Base-by-base conservation (phyloP, 2,113 vertebrate genomes). In the Vidua macroura region DNA sequence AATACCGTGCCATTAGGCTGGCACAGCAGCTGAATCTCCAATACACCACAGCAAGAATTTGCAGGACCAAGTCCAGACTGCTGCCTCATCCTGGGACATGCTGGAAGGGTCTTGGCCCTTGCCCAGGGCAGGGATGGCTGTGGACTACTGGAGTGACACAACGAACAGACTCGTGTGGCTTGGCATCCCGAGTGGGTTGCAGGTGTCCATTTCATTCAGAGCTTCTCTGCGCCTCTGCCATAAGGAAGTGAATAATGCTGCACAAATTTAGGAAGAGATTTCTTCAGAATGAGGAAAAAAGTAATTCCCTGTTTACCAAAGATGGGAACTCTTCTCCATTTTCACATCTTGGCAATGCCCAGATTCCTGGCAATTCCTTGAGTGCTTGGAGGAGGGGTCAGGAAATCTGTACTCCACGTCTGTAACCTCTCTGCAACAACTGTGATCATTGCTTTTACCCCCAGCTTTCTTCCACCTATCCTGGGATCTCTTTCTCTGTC, bases 1-100 rank as follows among this genome's bases (percentile, higher is more conserved):
- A 96, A 91, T 76, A n/a, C 16, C 43, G 51, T 58, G 87, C 66
- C 94, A 80, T 94, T 49, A 79, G 94, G 81, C 67, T 92, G 78
- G 84, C 75, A 90, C 11, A 0, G 28, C 53, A 82, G 78, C 78
- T 51, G 89, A 77, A 93, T 92, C 74, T 17, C 58, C 66, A 66
- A 85, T 7, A 24, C 8, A 31, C 10, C 64, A 27, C 39, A 49
- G 66, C 49, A 60, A 60, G 52, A 69, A 23, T 0, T 3, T 5
- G 48, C 56, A 76, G 78, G 46, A 28, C 10, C 19, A 23, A 28
- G n/a, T 2, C 51, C 20, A 67, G 48, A 4, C 46, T 62, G 39
- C 56, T 72, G 76, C 83, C 52, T 20, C 2, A 0, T 9, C 9
- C 46, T 19, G 17, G 37, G 58, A 3, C 7, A 1, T 4, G 24